Percentiles rank a stretch among this genome's conserved stretches.
Evolutionary conservation across 2,113 vertebrate species (phyloP).

Genomic region (Triplophysa rosa): DNA sequence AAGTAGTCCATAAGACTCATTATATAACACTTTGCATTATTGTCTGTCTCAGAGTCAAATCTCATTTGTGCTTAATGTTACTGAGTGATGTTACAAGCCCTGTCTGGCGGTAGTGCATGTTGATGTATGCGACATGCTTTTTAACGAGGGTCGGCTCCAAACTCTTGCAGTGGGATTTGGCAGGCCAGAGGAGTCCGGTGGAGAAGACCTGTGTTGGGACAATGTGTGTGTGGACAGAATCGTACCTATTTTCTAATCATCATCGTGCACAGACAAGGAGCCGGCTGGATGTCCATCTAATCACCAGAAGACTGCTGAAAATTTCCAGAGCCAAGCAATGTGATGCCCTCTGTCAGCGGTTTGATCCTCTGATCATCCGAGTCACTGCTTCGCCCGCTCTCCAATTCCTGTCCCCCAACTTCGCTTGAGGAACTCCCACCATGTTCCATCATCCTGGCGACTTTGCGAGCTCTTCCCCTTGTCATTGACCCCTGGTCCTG

Average conservation of each 20-base stretch:
- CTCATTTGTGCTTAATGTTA: no score
- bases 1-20: no score
- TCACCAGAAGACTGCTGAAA: slow-evolving; percentile 93
- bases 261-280: slow-evolving; percentile 73
- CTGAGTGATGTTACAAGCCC: neutral
- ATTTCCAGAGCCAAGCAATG: slow-evolving; percentile 71
- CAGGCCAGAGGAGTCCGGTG: slow-evolving; percentile 42
- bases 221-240: slow-evolving; percentile 78
- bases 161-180: slow-evolving; percentile 13
- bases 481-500: slow-evolving; percentile 46
- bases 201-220: slow-evolving; percentile 73
- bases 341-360: slow-evolving; percentile 83
- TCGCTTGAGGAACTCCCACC: slow-evolving; percentile 65
- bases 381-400: slow-evolving; percentile 73
- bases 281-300: slow-evolving; percentile 44
- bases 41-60: no score
- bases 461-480: slow-evolving; percentile 67
- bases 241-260: slow-evolving; percentile 99
- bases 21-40: no score
- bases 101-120: slow-evolving; percentile 12
- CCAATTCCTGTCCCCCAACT: slow-evolving; percentile 69
- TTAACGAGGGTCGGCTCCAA: slow-evolving; percentile 18
- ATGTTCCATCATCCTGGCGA: slow-evolving; percentile 50
- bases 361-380: slow-evolving; percentile 90
- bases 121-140: slow-evolving; percentile 20